A percentile compares a stretch with the other conserved stretches of the same genome.
phyloP scores from a whole-genome alignment of 2,888 invertebrate species.

The Mythimna impura region DNA sequence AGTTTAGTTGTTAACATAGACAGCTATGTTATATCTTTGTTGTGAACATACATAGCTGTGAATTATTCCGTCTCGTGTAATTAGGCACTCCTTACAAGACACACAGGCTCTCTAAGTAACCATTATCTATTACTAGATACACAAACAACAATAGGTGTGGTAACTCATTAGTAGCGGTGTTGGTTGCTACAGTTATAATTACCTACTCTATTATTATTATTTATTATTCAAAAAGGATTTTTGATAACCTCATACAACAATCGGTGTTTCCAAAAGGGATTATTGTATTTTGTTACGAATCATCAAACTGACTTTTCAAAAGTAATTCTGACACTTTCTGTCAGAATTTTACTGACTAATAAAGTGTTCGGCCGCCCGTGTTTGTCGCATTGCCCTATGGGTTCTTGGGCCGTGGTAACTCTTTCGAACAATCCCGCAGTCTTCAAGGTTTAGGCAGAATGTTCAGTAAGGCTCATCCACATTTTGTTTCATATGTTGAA shows the following conservation, averaged over 20 bases:
- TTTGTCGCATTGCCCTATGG: no score
- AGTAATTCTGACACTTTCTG: no score
- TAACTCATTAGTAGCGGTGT: slow-evolving; percentile 23
- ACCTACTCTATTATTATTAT: not conserved
- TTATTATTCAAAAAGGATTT: no score
- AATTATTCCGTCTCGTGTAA: slow-evolving; percentile 30
- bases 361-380: no score
- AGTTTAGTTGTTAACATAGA: slow-evolving; percentile 12
- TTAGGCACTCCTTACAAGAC: slow-evolving; percentile 6
- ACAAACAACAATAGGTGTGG: slow-evolving; percentile 12
- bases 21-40: slow-evolving; percentile 2
- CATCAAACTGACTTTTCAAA: no score
- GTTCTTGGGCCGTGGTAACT: not conserved
- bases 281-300: no score
- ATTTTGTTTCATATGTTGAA: not conserved
- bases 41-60: slow-evolving; percentile 23
- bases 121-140: slow-evolving; percentile 11
- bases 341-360: no score
- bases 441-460: not conserved
- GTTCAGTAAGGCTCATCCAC: not conserved
- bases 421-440: not conserved
- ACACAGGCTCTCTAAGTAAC: slow-evolving; percentile 24
- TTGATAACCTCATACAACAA: no score
- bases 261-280: no score
- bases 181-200: slow-evolving; percentile 8